Base-by-base conservation (phyloP, 2,113 vertebrate genomes). In the Laterallus jamaicensis region DNA sequence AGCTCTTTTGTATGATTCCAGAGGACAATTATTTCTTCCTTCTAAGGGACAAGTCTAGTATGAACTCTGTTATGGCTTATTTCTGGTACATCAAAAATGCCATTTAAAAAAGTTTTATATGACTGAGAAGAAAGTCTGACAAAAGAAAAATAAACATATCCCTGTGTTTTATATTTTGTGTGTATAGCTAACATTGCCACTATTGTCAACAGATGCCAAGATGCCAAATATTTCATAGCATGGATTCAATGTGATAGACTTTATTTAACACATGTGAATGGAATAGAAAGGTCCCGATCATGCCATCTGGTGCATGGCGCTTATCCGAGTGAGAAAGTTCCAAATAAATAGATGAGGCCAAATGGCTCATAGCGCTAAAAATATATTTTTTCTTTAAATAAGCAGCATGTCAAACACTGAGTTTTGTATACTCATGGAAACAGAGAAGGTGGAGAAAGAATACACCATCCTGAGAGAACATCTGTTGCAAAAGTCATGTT, bases 211-310 rank as follows among this genome's bases (percentile, higher is more conserved):
- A 67, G 55, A 62, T 50, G 84, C 63, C 60, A 91, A 63, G 55
- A 58, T 59, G 68, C n/a, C 50, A 91, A 77, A 9, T 68, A 35
- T 82, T 91, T 85, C 9, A 58, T 64, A 84, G 60, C 20, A 18
- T 88, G 54, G 42, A 70, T 84, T 66, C 49, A n/a, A 69, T 4
- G 4, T 1, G 5, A 52, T 31, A 85, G 47, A 64, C 52, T 89
- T 84, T 58, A 77, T 79, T 83, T 86, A 59, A 91, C 95, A 60
- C 25, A 62, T 32, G 64, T 68, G 78, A 95, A 95, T 94, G 64
- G 69, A 92, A 77, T 16, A 20, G 59, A 84, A 93, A 88, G 26
- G 44, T 74, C 25, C 26, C 55, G 29, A 18, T 83, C 11, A 22
- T 74, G 73, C 84, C 83, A 88, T 92, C 86, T 96, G 88, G 84